Conservation (phyloP, 2,888 invertebrate species). For the Poecilus cupreus region DNA sequence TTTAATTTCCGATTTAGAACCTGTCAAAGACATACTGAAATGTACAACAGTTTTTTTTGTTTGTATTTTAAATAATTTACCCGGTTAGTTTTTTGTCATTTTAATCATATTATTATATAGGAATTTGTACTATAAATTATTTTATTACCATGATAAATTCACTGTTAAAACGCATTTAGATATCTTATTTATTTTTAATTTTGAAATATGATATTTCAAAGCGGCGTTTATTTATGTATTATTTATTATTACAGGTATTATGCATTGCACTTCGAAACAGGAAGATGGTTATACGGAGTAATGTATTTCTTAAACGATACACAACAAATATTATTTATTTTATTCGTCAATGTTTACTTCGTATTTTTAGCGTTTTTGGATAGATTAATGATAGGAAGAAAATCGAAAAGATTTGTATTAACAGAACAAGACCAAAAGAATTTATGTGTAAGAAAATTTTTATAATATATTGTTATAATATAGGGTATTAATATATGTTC, state of each 20-base stretch:
- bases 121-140: too few relatives aligned
- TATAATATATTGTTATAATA: slow-evolving; percentile 1
- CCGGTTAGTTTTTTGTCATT: too few relatives aligned
- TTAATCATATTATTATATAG: too few relatives aligned
- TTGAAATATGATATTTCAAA: too few relatives aligned
- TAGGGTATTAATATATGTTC: background rate
- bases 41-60: too few relatives aligned
- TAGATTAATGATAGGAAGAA: background rate
- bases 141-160: too few relatives aligned
- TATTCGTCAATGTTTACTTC: background rate
- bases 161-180: too few relatives aligned
- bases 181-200: too few relatives aligned
- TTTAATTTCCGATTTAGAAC: too few relatives aligned
- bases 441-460: background rate
- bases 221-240: too few relatives aligned
- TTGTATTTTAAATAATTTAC: too few relatives aligned
- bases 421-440: background rate
- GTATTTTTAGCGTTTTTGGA: slow-evolving; percentile 5
- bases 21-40: too few relatives aligned
- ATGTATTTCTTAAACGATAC: background rate
- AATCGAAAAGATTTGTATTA: background rate
- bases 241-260: background rate
- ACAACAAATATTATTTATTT: background rate
- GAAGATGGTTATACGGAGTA: slow-evolving; percentile 28
- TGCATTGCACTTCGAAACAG: background rate